Conservation (phyloP, 2,113 vertebrate species). For the Phyllostomus hastatus region DNA sequence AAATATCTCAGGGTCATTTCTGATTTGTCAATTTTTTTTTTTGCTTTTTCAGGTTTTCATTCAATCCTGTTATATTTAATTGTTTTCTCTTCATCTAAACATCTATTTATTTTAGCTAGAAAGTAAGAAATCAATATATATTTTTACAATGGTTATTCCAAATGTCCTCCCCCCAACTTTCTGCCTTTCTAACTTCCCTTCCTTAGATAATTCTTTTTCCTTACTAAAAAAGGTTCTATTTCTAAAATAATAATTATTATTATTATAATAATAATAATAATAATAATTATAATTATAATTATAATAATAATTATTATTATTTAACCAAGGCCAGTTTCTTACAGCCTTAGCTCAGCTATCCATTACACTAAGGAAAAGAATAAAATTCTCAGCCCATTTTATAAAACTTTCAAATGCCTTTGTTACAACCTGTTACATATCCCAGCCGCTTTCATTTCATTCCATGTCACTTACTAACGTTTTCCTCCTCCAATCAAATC, state of each 20-base stretch:
- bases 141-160: not conserved
- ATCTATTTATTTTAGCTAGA: not conserved
- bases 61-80: conserved; percentile 5
- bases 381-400: not conserved
- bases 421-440: not conserved
- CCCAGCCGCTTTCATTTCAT: not conserved
- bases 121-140: not conserved
- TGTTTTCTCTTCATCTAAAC: not conserved
- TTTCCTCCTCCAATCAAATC: not conserved
- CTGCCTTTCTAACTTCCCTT: not conserved
- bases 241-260: not conserved
- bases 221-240: not conserved
- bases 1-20: not conserved
- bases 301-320: too few species aligned
- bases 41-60: not conserved
- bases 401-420: not conserved
- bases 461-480: not conserved
- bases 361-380: not conserved
- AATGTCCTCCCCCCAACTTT: not conserved
- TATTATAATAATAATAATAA: not conserved
- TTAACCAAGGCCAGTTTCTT: not conserved
- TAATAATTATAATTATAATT: not conserved
- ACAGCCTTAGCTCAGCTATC: not conserved
- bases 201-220: not conserved
- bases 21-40: not conserved